These are phyloP conservation scores for Corticium candelabrum DNA, from an alignment of 37 sponge, comb jelly and placozoan species.

Conservation along the genomic window DNA sequence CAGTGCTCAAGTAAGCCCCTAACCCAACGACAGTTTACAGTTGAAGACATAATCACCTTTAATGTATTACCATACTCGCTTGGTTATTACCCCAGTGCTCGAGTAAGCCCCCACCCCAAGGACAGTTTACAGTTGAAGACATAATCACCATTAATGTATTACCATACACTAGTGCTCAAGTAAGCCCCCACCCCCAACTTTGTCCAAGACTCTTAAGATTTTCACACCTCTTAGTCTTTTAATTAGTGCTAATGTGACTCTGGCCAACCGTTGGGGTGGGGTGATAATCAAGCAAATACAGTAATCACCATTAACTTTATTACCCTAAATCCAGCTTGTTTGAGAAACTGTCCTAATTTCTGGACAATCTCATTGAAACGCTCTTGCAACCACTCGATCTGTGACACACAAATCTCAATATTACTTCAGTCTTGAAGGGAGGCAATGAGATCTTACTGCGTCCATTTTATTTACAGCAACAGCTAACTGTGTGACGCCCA, in stretches of 20 bases:
- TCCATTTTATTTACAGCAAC: slow-evolving; percentile 98
- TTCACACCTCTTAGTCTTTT: too few species aligned
- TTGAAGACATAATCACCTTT: not conserved
- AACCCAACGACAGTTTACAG: too few species aligned
- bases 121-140: too few species aligned
- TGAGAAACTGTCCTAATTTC: slow-evolving; percentile 68
- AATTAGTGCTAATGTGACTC: too few species aligned
- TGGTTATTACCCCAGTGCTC: too few species aligned
- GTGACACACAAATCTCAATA: not conserved
- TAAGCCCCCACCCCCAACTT: too few species aligned
- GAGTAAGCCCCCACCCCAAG: too few species aligned
- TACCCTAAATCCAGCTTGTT: slow-evolving; percentile 81
- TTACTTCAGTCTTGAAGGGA: slow-evolving; percentile 46
- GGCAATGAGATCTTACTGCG: slow-evolving; percentile 47
- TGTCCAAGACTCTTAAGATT: too few species aligned
- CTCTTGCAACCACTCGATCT: slow-evolving; percentile 61
- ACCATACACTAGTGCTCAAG: too few species aligned
- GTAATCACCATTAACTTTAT: not conserved
- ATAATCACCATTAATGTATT: too few species aligned
- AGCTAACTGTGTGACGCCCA: slow-evolving; percentile 79
- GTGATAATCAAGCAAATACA: not conserved
- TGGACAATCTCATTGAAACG: slow-evolving; percentile 63
- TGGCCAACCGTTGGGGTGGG: too few species aligned
- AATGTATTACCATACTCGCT: not conserved
- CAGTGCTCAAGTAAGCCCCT: too few species aligned